These are phyloP conservation scores for Belgica antarctica DNA, from an alignment of 2,888 invertebrate species.

Conservation along the genomic window DNA sequence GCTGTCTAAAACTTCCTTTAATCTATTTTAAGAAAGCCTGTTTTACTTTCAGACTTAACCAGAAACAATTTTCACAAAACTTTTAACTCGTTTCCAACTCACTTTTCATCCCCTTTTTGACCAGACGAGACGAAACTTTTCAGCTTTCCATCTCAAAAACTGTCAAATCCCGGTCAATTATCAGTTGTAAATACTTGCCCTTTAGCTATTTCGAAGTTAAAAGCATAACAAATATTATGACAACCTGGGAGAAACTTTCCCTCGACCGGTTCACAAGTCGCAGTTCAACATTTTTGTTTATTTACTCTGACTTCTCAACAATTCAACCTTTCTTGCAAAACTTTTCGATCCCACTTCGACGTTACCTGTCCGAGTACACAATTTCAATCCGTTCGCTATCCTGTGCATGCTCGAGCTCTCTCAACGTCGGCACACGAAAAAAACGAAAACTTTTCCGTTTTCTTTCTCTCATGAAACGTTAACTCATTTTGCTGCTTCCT, in stretches of 20 bases:
- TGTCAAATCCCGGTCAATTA: too few species aligned
- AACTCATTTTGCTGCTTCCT: slow-evolving; percentile 27
- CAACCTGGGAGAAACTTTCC: background rate
- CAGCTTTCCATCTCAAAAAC: too few species aligned
- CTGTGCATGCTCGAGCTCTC: background rate
- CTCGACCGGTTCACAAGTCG: background rate
- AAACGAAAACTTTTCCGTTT: slow-evolving; percentile 3
- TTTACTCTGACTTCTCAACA: slow-evolving; percentile 19
- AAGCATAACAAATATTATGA: background rate
- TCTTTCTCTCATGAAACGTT: slow-evolving; percentile 12
- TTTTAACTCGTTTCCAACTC: too few species aligned
- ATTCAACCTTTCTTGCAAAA: slow-evolving; percentile 19
- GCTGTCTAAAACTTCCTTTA: too few species aligned
- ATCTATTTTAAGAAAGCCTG: too few species aligned
- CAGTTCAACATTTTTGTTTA: background rate
- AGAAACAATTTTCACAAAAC: too few species aligned
- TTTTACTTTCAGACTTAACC: too few species aligned
- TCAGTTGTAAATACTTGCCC: too few species aligned
- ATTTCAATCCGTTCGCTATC: background rate
- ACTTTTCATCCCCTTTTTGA: too few species aligned
- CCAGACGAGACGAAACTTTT: too few species aligned
- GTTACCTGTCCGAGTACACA: too few species aligned
- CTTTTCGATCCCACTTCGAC: background rate
- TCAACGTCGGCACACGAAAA: background rate
- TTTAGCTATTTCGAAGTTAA: background rate